Base-by-base conservation (phyloP, 2,888 invertebrate species). In the Conops quadrifasciatus region DNA sequence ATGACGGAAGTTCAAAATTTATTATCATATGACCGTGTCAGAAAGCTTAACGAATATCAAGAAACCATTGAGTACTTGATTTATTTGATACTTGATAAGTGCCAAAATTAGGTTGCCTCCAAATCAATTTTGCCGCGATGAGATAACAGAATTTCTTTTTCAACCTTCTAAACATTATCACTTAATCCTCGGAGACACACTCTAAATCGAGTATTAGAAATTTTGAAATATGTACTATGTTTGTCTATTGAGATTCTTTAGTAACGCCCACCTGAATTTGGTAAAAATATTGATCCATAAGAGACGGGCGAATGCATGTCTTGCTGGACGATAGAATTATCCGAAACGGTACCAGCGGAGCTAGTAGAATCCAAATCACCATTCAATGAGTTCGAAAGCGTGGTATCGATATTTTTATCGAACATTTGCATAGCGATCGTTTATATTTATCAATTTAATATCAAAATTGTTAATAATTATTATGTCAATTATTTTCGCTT, bases 331-430 rank as follows among this genome's bases (percentile, higher is more conserved):
- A 81, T 80, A 2, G 84, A 83, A 70, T 82, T 81, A 76, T 85
- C 85, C 28, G 85, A 85, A 45, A 82, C 83, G 47, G 84, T 85
- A 75, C 85, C 85, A 77, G 80, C 85, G 77, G 85, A 85, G 76
- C 85, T 85, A 30, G 85, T 85, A 2, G 85, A 85, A 73, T 85
- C 85, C 78, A 85, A 79, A 73, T 85, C 85, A 66, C 85, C 85
- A 71, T 80, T 80, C 24, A 84, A 80, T 59, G 83, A 81, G 21
- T 82, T 83, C 66, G 85, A 79, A 74, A 83, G 78, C 30, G 81
- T 80, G 60, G 78, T 80, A 77, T 85, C 84, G 84, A 85, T 85
- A 76, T 80, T 84, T 72, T 81, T 84, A 26, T 82, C 83, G 76
- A 81, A 84, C 84, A 84, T 84, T 79, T 74, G 67, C 53, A 72